Percentiles rank a stretch among this genome's conserved stretches.
Conservation (phyloP, 2,113 vertebrate genomes). For the Oplegnathus fasciatus region DNA sequence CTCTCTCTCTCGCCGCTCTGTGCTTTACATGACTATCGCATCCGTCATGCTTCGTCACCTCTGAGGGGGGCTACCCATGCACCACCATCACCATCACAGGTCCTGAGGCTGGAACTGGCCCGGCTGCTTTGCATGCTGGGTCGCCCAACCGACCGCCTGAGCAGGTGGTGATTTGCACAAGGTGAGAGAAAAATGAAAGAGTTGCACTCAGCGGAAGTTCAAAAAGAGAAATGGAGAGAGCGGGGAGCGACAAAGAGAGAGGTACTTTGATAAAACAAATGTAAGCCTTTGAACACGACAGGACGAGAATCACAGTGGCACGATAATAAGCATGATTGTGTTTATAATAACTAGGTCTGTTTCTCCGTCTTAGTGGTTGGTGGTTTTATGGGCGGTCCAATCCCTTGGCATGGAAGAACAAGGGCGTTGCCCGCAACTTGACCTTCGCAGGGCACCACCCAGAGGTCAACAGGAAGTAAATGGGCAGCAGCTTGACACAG, state of each 20-base stretch:
- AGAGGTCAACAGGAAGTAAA: constrained; percentile 80
- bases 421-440: constrained; percentile 61
- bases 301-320: constrained; percentile 67
- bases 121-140: constrained; percentile 70
- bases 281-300: constrained; percentile 73
- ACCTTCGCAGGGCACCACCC: constrained; percentile 68
- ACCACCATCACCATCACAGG: background rate
- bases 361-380: constrained; percentile 64
- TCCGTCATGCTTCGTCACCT: constrained; percentile 48
- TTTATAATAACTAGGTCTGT: constrained; percentile 76
- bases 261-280: constrained; percentile 66
- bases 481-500: constrained; percentile 40
- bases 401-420: constrained; percentile 52
- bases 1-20: constrained; percentile 22
- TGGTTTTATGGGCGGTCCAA: constrained; percentile 68
- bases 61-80: background rate
- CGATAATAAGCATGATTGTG: constrained; percentile 75
- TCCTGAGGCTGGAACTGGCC: constrained; percentile 13
- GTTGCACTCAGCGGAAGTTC: constrained; percentile 28
- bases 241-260: constrained; percentile 32
- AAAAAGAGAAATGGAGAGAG: constrained; percentile 31
- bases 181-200: constrained; percentile 43
- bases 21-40: constrained; percentile 49
- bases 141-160: background rate
- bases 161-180: constrained; percentile 73